Conservation (phyloP, 2,113 vertebrate genomes). For the Lampris megalopsis region DNA sequence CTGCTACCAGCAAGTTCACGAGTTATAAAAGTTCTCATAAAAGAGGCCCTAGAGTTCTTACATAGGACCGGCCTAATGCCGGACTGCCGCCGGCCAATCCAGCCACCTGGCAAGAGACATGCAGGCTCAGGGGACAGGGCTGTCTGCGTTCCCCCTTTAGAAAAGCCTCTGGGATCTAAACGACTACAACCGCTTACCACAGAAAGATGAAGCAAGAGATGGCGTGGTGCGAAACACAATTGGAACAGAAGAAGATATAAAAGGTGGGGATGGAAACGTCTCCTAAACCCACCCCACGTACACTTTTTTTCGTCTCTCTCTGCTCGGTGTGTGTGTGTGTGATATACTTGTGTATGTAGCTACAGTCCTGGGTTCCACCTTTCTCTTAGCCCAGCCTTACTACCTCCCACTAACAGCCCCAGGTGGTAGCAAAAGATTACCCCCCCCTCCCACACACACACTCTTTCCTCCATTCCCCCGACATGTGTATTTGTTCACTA, state of each 20-base stretch:
- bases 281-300: neutral
- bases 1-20: neutral
- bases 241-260: slow-evolving; percentile 9
- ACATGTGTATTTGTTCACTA: slow-evolving; percentile 41
- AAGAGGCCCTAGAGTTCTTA: slow-evolving; percentile 18
- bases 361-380: slow-evolving; percentile 30
- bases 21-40: slow-evolving; percentile 30
- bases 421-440: slow-evolving; percentile 59
- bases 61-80: slow-evolving; percentile 4
- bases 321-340: neutral
- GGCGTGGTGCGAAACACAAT: neutral
- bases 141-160: slow-evolving; percentile 34
- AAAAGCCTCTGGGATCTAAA: slow-evolving; percentile 57
- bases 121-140: slow-evolving; percentile 45
- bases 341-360: slow-evolving; percentile 2
- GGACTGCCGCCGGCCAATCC: neutral
- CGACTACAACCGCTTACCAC: slow-evolving; percentile 38
- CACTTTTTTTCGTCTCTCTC: neutral
- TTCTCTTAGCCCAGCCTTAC: slow-evolving; percentile 41
- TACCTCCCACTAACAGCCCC: slow-evolving; percentile 54
- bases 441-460: slow-evolving; percentile 36
- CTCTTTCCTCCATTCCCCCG: slow-evolving; percentile 41
- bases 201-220: neutral
- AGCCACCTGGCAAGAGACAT: slow-evolving; percentile 60
- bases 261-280: slow-evolving; percentile 23